phyloP scores from a whole-genome alignment of 2,888 invertebrate species.

The Lobophora halterata region DNA sequence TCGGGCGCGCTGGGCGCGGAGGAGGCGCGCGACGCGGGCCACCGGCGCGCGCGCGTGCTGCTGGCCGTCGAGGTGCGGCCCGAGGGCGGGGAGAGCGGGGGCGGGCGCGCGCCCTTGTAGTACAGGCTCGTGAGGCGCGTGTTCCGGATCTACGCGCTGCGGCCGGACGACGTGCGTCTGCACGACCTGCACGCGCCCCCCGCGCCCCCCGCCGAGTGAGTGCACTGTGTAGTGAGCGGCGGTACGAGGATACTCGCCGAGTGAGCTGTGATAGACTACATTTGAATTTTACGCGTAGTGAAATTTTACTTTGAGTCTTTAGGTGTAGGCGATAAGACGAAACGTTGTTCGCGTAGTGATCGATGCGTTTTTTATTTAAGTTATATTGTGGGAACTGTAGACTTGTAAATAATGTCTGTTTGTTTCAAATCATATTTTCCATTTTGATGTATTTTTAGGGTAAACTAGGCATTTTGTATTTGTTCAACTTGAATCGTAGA shows the following conservation, averaged over 20 bases:
- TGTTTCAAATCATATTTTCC: conserved; percentile 65
- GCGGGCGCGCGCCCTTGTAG: conserved; percentile 64
- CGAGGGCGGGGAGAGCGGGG: conserved; percentile 50
- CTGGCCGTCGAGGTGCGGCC: conserved; percentile 63
- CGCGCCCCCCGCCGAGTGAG: conserved; percentile 43
- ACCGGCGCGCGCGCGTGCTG: conserved; percentile 57
- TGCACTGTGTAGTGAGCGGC: conserved; percentile 4
- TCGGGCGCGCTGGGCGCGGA: conserved; percentile 26
- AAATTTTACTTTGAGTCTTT: conserved; percentile 54
- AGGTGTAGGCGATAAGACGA: conserved; percentile 64
- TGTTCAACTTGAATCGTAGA: conserved; percentile 59
- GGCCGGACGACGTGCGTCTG: conserved; percentile 34
- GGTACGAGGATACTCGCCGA: conserved; percentile 50
- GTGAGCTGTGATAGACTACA: conserved; percentile 77
- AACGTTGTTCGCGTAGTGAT: conserved; percentile 50
- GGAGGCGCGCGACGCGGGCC: conserved; percentile 30
- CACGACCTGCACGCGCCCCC: conserved; percentile 26
- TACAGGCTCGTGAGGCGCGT: conserved; percentile 75
- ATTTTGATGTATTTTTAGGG: conserved; percentile 77
- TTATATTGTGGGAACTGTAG: conserved; percentile 62
- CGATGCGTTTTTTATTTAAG: conserved; percentile 52
- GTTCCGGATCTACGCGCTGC: conserved; percentile 70
- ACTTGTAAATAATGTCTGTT: conserved; percentile 68
- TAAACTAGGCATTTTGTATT: conserved; percentile 73
- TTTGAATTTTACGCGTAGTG: conserved; percentile 60